Percentiles rank a stretch among this genome's conserved stretches.
These are phyloP conservation scores for Unio pictorum DNA, from an alignment of 2,888 invertebrate species.

Conservation along the genomic window DNA sequence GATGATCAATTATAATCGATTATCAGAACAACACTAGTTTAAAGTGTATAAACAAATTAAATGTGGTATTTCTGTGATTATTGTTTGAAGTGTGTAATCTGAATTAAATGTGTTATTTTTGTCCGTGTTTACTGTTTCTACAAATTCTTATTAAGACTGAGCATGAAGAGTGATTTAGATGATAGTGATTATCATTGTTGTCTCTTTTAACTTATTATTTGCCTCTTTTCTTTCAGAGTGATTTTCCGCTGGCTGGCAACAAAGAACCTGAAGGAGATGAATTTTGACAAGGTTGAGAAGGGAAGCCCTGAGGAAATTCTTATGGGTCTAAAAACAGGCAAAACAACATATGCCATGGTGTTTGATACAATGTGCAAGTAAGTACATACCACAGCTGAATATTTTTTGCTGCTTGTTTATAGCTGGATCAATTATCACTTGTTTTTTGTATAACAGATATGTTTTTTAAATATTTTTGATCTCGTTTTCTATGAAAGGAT, in stretches of 20 bases:
- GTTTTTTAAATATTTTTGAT: no score
- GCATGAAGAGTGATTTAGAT: no score
- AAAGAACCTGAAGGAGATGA: constrained; percentile 70
- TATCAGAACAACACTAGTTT: no score
- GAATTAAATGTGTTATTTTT: no score
- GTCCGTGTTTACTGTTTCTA: no score
- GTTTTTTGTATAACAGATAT: not conserved
- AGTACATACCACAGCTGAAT: constrained; percentile 19
- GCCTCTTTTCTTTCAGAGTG: constrained; percentile 59
- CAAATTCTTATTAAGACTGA: no score
- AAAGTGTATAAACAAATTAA: no score
- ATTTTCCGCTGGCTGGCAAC: constrained; percentile 72
- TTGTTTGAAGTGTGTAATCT: no score
- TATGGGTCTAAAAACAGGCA: constrained; percentile 69
- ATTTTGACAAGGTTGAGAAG: constrained; percentile 66
- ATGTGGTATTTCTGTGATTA: no score
- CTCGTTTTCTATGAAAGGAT: no score
- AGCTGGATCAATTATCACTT: not conserved
- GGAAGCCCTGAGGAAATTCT: constrained; percentile 71
- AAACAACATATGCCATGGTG: constrained; percentile 71
- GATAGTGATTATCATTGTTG: not conserved
- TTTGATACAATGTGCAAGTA: constrained; percentile 72
- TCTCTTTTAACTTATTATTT: not conserved
- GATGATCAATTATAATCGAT: no score
- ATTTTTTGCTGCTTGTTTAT: not conserved